phyloP scores from a whole-genome alignment of 2,797 vertebrate species.

The Loris lydekkerianus region DNA sequence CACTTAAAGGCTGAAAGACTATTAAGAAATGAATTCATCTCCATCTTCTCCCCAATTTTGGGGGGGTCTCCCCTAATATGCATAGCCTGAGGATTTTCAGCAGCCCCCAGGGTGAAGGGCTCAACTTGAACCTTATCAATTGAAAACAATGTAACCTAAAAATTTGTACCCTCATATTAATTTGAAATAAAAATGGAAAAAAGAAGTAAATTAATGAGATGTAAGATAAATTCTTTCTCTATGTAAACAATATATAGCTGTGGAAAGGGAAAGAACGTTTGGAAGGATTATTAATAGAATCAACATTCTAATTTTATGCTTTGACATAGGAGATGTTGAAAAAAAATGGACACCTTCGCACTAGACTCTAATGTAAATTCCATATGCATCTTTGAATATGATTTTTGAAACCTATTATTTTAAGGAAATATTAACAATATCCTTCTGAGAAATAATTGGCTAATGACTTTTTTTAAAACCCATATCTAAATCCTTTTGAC shows the following conservation, averaged over 20 bases:
- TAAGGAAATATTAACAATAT: not conserved
- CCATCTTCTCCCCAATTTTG: too few species aligned
- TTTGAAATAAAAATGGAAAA: too few species aligned
- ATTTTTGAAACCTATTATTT: not conserved
- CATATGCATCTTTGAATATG: not conserved
- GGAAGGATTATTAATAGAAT: not conserved
- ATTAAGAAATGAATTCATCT: not conserved
- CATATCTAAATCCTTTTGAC: not conserved
- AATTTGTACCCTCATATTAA: too few species aligned
- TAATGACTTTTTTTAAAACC: not conserved
- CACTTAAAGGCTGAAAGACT: not conserved
- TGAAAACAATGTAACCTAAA: too few species aligned
- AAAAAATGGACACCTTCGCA: not conserved
- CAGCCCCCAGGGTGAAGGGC: too few species aligned
- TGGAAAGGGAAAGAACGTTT: not conserved
- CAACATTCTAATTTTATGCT: not conserved
- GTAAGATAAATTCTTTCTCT: slow-evolving; percentile 7
- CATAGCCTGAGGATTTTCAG: too few species aligned
- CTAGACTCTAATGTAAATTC: not conserved
- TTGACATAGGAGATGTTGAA: not conserved
- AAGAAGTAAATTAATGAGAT: not conserved
- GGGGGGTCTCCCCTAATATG: too few species aligned
- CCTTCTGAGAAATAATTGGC: not conserved
- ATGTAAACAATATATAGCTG: not conserved
- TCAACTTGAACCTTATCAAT: too few species aligned